Evolutionary conservation across 2,888 invertebrate species (phyloP).

Genomic region (Caenorhabditis sp.): DNA sequence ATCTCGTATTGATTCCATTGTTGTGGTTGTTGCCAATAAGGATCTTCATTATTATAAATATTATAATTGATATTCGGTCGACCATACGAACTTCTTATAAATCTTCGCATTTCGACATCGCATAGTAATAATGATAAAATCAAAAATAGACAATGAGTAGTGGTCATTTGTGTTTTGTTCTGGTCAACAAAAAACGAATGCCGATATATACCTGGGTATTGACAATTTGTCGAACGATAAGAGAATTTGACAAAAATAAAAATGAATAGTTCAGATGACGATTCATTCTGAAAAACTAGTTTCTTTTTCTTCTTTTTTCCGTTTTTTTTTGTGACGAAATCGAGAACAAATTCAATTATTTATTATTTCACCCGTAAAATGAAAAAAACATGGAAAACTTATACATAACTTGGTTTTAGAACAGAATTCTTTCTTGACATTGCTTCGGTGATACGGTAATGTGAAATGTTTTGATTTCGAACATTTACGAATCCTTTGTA

Average conservation of each 20-base stretch:
- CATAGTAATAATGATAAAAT: not conserved
- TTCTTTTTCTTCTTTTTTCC: not conserved
- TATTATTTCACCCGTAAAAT: not conserved
- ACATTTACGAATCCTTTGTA: conserved; percentile 43
- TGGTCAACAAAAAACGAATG: not conserved
- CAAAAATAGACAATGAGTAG: not conserved
- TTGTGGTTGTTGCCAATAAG: not conserved
- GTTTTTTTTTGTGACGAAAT: not conserved
- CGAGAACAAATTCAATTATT: not conserved
- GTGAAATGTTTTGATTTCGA: conserved; percentile 28
- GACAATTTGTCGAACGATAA: conserved; percentile 1
- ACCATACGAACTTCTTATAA: not conserved
- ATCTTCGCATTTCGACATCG: not conserved
- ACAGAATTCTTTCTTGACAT: conserved; percentile 12
- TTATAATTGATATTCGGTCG: not conserved
- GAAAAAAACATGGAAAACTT: conserved; percentile 13
- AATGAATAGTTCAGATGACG: not conserved
- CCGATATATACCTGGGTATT: not conserved
- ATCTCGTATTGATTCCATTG: not conserved
- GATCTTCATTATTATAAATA: not conserved
- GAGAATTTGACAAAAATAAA: not conserved
- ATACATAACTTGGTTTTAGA: conserved; percentile 34
- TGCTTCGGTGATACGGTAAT: conserved; percentile 23
- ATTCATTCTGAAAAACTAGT: not conserved
- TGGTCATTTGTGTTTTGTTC: not conserved